Evolutionary conservation across 2,797 vertebrate species (phyloP), one percentile per base, ranked within the genome.

Genomic region (Dryobates pubescens): DNA sequence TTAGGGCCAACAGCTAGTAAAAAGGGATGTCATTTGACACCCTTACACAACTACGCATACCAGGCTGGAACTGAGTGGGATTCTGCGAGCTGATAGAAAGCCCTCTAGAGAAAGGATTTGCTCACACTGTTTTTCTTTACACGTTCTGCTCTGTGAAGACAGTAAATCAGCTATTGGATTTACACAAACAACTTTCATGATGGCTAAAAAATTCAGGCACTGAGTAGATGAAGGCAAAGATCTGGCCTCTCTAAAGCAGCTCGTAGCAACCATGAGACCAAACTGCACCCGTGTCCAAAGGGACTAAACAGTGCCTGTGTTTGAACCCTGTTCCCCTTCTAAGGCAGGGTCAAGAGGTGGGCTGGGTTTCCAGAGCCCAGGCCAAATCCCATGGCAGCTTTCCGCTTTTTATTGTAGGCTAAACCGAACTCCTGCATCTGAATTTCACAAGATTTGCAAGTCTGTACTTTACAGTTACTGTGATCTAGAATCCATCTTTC

Each of bases 1-100:
- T 7, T 8, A 91, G 83, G 70, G 83, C 93, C 88, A 87, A 43
- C n/a, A 58, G 84, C 95, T 93, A 92, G 94, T 78, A 90, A 94
- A 94, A 91, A 92, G 27, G 89, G 81, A 79, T 94, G 94, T 95
- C 96, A 96, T 90, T 57, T 61, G 91, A 96, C 90, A 96, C 89
- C 80, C 91, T 91, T 68, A 36, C 69, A 82, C 59, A 92, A 59
- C 89, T 83, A 59, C 20, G 77, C 64, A 89, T 74, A 94, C 87
- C 86, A 94, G 71, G 73, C 94, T 91, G 90, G 77, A 96, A 95
- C 51, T 14, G 5, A 90, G 88, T 6, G 2, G 79, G 59, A 90
- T 95, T 96, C 82, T 76, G 86, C 6, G 86, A 95, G 89, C 8
- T 90, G 61, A 70, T 34, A 73, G 91, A 94, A 96, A 96, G 70